phyloP scores from a whole-genome alignment of 2,113 vertebrate genomes.

The Odontophorus gujanensis region DNA sequence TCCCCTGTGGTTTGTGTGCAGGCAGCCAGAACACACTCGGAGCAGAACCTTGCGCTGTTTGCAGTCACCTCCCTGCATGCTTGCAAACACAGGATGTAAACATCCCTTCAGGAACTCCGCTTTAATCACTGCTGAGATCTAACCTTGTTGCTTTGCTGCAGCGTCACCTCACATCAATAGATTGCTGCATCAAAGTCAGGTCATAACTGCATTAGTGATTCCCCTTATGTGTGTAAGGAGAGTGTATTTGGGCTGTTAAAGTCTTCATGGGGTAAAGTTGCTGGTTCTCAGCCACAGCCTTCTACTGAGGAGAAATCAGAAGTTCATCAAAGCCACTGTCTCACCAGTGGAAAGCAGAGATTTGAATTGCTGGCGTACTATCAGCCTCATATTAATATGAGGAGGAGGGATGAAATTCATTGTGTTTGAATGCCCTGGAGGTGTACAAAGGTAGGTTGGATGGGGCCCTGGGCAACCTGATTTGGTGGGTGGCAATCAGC shows the following conservation, averaged over 20 bases:
- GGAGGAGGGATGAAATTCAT: background rate
- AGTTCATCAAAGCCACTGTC: background rate
- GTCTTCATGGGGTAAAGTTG: background rate
- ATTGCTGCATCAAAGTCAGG: slow-evolving; percentile 27
- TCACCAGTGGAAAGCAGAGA: fast-evolving
- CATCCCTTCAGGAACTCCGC: background rate
- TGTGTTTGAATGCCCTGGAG: background rate
- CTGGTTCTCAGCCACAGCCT: background rate
- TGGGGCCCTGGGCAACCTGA: too few species aligned
- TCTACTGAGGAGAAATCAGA: background rate
- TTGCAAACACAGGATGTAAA: background rate
- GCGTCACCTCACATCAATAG: background rate
- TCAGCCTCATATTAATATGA: background rate
- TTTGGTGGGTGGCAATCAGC: too few species aligned
- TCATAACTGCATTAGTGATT: slow-evolving; percentile 35
- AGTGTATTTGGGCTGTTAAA: background rate
- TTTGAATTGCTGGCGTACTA: background rate
- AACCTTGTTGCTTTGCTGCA: slow-evolving; percentile 14
- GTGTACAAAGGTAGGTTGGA: too few species aligned
- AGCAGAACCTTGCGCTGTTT: background rate
- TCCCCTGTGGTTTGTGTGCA: fast-evolving
- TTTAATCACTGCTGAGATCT: background rate
- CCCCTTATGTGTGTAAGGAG: slow-evolving; percentile 5
- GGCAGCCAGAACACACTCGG: background rate
- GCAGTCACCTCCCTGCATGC: background rate